Conservation (phyloP, 2,888 invertebrate species). For the Allophyes oxyacanthae region DNA sequence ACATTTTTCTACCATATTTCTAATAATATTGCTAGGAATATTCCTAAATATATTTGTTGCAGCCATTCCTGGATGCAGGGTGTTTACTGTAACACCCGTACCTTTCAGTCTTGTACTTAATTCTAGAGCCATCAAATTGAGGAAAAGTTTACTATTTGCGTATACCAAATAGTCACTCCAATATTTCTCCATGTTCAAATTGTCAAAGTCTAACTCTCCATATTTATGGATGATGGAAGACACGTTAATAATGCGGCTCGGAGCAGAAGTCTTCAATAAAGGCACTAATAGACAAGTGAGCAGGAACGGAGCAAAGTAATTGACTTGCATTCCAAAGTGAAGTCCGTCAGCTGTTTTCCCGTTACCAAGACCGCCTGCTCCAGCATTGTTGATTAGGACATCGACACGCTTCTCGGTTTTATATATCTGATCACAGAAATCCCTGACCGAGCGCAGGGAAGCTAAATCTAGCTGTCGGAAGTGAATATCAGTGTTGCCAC, state of each 20-base stretch:
- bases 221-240: slow-evolving; percentile 89
- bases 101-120: slow-evolving; percentile 89
- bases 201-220: slow-evolving; percentile 81
- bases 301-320: slow-evolving; percentile 93
- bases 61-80: slow-evolving; percentile 92
- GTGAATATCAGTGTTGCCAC: slow-evolving; percentile 77
- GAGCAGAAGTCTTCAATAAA: slow-evolving; percentile 87
- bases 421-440: slow-evolving; percentile 88
- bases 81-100: slow-evolving; percentile 91
- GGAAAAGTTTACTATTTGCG: slow-evolving; percentile 90
- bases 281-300: slow-evolving; percentile 90
- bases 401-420: slow-evolving; percentile 86
- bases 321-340: slow-evolving; percentile 92
- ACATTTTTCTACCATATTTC: slow-evolving; percentile 64
- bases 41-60: slow-evolving; percentile 91
- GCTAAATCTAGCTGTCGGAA: slow-evolving; percentile 80
- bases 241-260: slow-evolving; percentile 91
- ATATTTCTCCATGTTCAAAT: slow-evolving; percentile 85
- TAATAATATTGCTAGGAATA: slow-evolving; percentile 81
- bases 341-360: slow-evolving; percentile 91
- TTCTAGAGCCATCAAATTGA: slow-evolving; percentile 91
- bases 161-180: slow-evolving; percentile 86
- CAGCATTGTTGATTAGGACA: slow-evolving; percentile 90
- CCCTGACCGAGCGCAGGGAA: slow-evolving; percentile 84
- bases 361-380: slow-evolving; percentile 83